Base-by-base conservation (phyloP, 2,888 invertebrate genomes). In the Carabus problematicus region DNA sequence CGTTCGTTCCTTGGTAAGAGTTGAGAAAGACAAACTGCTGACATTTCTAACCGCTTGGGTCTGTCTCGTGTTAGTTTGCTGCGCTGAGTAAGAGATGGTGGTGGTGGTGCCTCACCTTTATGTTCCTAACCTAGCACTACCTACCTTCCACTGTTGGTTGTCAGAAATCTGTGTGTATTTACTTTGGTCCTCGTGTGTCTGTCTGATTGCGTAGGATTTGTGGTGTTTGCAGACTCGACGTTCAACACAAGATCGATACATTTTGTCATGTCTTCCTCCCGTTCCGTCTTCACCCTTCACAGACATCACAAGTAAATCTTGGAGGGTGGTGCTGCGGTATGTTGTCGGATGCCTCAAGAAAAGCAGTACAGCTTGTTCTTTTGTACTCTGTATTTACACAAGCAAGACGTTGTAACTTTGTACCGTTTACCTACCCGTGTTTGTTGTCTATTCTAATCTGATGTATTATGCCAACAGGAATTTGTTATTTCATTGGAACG, bases 151-250 rank as follows among this genome's bases (percentile, higher is more conserved):
- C 16, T 3, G 3, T 52, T 16, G 52, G 52, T 14, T 52, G 59
- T 59, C 58, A 58, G 58, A 66, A 66, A 66, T 58, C 59, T 49
- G 66, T 49, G 56, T 58, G 59, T 67, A 54, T 67, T 67, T 67
- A 52, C 54, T 67, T 67, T 60, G 67, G 67, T 60, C 49, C 52
- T 60, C 60, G 56, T 12, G 12, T 54, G 67, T 67, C 60, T 66
- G 67, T 69, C 62, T 62, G 69, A 69, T 69, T 69, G 69, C 69
- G 61, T 69, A 69, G 69, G 69, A 69, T 69, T 69, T 69, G 69
- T 62, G 62, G 69, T 69, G 69, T 69, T 69, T 69, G 69, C 69
- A 43, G 52, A 55, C 61, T 29, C 64, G 58, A 54, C 56, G 56
- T 55, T 67, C 61, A 69, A 61, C 61, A 61, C 56, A 62, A 69